phyloP scores from a whole-genome alignment of 2,797 vertebrate species.

The Poecilia wingei region DNA sequence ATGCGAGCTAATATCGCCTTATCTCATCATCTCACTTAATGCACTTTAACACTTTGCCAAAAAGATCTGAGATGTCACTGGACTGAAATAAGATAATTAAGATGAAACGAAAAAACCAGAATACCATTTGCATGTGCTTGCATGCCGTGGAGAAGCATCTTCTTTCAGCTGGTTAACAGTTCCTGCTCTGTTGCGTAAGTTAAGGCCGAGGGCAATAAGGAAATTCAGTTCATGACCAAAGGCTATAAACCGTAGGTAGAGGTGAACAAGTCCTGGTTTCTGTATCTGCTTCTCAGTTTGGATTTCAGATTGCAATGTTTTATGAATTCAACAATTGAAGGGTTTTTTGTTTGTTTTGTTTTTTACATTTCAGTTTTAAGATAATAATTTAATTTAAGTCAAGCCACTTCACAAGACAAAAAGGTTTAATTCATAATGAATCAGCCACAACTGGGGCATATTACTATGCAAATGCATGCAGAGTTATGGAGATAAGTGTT shows the following conservation, averaged over 20 bases:
- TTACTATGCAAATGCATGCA: not conserved
- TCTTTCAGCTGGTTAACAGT: conserved; percentile 24
- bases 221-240: conserved; percentile 10
- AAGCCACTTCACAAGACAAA: not conserved
- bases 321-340: not conserved
- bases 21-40: conserved; percentile 49
- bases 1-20: conserved; percentile 28
- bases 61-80: conserved; percentile 46
- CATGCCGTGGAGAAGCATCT: conserved; percentile 17
- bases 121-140: conserved; percentile 16
- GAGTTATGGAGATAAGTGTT: not conserved
- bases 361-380: not conserved
- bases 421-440: not conserved
- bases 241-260: conserved; percentile 1
- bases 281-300: not conserved
- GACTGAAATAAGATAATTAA: conserved; percentile 48
- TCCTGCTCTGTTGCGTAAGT: conserved; percentile 22
- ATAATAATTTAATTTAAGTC: not conserved
- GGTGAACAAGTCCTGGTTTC: not conserved
- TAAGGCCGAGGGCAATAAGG: conserved; percentile 31
- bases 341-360: not conserved
- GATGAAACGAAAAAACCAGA: conserved; percentile 9
- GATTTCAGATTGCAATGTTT: not conserved
- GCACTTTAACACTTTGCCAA: conserved; percentile 41
- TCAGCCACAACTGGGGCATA: not conserved